Percentiles rank a stretch among this genome's conserved stretches.
phyloP scores from a whole-genome alignment of 2,797 vertebrate genomes.

The Phyllotis vaccarum region DNA sequence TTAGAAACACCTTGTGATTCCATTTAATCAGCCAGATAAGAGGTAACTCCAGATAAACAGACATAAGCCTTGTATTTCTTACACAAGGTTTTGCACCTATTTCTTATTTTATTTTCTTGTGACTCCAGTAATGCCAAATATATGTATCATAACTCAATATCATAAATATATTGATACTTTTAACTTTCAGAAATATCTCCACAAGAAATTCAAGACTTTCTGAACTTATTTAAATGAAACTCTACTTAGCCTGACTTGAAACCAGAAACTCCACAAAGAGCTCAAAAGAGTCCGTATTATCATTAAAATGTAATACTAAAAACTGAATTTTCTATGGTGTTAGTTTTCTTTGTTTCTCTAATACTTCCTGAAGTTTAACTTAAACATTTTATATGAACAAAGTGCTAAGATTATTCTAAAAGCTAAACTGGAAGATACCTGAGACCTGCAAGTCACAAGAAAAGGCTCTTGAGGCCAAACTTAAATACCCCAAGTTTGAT shows the following conservation, averaged over 20 bases:
- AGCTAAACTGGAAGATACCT: not conserved
- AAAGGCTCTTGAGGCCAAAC: too few species aligned
- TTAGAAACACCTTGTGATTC: not conserved
- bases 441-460: not conserved
- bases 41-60: not conserved
- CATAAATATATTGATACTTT: not conserved
- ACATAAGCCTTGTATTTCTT: conserved; percentile 17
- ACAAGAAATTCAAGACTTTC: conserved; percentile 1
- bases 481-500: not conserved
- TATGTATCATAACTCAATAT: not conserved
- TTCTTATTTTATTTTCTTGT: conserved; percentile 31
- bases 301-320: conserved; percentile 41
- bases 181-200: conserved; percentile 53
- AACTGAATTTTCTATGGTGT: not conserved
- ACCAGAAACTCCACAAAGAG: conserved; percentile 20
- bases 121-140: not conserved
- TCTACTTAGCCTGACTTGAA: conserved; percentile 47
- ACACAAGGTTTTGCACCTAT: not conserved
- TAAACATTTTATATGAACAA: not conserved
- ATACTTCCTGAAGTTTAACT: not conserved
- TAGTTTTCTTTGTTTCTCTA: conserved; percentile 27
- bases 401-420: not conserved
- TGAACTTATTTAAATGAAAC: conserved; percentile 1
- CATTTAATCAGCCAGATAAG: conserved; percentile 40
- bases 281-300: not conserved